phyloP scores from a whole-genome alignment of 2,113 vertebrate genomes.

The Ia io region DNA sequence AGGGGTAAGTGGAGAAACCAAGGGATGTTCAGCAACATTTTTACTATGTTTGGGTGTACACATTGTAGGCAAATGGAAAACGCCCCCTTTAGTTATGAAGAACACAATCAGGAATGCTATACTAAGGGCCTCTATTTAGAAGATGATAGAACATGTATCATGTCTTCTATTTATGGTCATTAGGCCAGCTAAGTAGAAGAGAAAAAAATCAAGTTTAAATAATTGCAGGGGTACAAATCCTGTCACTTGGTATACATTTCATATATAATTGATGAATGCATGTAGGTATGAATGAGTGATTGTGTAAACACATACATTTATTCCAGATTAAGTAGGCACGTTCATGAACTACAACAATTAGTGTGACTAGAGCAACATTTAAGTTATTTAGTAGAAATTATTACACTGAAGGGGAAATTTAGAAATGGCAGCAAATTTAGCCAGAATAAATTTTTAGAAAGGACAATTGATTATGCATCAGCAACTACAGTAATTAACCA shows the following conservation, averaged over 20 bases:
- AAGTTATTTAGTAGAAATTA: neutral
- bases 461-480: neutral
- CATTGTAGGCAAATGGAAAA: neutral
- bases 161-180: neutral
- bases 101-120: neutral
- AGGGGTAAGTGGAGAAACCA: neutral
- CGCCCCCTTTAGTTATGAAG: fast-evolving
- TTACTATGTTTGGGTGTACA: neutral
- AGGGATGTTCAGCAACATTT: neutral
- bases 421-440: neutral
- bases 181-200: neutral
- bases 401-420: neutral
- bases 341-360: neutral
- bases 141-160: neutral
- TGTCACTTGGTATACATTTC: neutral
- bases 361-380: neutral
- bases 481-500: neutral
- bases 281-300: neutral
- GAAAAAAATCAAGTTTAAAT: neutral
- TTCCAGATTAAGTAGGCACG: neutral
- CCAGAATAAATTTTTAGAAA: neutral
- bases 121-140: neutral
- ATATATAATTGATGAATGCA: neutral
- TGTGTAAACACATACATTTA: neutral
- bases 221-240: neutral